Percentiles rank a stretch among this genome's conserved stretches.
Conservation (phyloP, 2,113 vertebrate genomes). For the Xyliphius kryptos region DNA sequence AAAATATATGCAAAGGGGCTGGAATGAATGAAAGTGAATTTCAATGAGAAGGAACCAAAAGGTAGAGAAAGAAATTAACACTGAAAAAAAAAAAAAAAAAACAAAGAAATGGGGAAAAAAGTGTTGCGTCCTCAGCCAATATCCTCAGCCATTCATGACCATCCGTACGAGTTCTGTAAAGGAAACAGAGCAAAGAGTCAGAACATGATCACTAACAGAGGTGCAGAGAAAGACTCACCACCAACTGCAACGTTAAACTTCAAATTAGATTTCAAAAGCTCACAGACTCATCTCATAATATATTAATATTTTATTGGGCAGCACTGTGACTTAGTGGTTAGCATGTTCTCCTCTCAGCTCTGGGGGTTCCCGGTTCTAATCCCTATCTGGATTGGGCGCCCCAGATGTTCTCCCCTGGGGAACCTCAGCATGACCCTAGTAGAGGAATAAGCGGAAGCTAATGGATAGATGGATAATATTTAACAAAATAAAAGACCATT, state of each 20-base stretch:
- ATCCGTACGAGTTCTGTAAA: constrained; percentile 66
- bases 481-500: no score
- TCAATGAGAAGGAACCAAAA: constrained; percentile 21
- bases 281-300: no score
- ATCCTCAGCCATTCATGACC: constrained; percentile 71
- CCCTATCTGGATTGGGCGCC: no score
- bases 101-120: constrained; percentile 26
- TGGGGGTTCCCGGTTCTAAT: no score
- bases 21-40: constrained; percentile 32
- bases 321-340: no score
- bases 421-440: no score
- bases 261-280: no score
- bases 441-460: no score
- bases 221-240: constrained; percentile 29
- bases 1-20: constrained; percentile 40
- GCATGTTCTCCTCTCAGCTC: no score
- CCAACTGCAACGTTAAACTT: constrained; percentile 40
- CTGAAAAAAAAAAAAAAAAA: constrained; percentile 13
- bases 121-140: constrained; percentile 29
- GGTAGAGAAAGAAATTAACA: constrained; percentile 16
- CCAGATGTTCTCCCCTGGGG: no score
- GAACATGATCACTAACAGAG: not conserved
- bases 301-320: no score
- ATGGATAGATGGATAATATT: no score
- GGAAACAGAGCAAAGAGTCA: constrained; percentile 42